Percentiles rank a stretch among this genome's conserved stretches.
Conservation (phyloP, 1,140 invertebrate species). For the Trichonephila clavipes region DNA sequence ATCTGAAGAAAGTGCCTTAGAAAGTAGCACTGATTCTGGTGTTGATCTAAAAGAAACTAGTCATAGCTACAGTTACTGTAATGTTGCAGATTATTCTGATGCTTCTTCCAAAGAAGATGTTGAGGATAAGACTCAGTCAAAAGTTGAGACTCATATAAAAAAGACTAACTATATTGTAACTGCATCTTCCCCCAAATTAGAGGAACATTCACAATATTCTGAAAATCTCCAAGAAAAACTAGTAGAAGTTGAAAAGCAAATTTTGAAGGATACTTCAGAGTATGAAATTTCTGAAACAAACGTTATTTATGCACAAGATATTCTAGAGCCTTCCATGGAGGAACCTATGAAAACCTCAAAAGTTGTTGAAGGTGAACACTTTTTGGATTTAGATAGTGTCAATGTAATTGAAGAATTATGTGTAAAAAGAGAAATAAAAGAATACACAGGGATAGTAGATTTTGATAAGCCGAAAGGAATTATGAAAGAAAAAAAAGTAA, state of each 20-base stretch:
- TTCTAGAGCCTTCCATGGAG: neutral
- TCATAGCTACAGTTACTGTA: neutral
- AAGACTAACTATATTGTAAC: neutral
- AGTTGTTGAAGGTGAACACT: neutral
- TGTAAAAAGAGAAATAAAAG: neutral
- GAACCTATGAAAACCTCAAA: neutral
- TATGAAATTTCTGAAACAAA: neutral
- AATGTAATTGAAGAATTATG: neutral
- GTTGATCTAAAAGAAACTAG: constrained; percentile 62
- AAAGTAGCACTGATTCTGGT: constrained; percentile 69
- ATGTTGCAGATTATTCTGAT: neutral
- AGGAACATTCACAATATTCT: neutral
- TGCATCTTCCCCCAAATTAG: neutral
- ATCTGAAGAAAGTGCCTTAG: constrained; percentile 73
- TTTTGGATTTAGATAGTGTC: neutral
- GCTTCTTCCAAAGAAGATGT: neutral
- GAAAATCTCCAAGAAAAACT: neutral
- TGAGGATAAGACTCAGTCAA: neutral
- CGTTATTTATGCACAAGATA: neutral
- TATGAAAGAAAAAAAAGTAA: neutral
- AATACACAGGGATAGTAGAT: neutral
- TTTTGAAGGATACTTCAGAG: neutral
- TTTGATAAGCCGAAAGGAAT: neutral
- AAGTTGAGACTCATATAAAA: neutral
- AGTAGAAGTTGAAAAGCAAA: neutral